phyloP scores from a whole-genome alignment of 2,797 vertebrate species.

The Gambelia wislizenii region DNA sequence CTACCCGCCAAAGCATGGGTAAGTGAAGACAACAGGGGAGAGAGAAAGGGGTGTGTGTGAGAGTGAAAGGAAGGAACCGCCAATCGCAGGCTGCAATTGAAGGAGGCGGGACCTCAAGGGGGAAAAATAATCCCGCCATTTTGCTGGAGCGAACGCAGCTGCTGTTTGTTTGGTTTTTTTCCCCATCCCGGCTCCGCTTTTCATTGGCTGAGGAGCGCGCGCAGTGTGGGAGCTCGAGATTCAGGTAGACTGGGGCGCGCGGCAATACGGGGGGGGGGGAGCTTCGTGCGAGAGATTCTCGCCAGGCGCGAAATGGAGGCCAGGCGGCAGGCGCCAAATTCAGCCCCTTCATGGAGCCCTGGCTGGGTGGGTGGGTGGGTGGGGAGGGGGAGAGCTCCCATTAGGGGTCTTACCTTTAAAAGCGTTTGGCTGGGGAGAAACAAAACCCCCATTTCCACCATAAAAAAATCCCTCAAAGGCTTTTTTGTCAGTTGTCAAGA shows the following conservation, averaged over 20 bases:
- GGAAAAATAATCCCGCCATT: neutral
- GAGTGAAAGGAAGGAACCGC: too few relatives aligned
- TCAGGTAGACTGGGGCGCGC: neutral
- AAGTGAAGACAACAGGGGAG: neutral
- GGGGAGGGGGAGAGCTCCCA: too few relatives aligned
- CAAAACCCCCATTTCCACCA: neutral
- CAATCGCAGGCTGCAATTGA: too few relatives aligned
- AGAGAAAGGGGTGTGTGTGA: neutral
- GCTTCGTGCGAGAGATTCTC: too few relatives aligned
- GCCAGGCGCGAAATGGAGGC: too few relatives aligned
- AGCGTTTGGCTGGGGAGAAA: too few relatives aligned
- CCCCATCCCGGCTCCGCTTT: too few relatives aligned
- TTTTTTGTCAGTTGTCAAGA: neutral
- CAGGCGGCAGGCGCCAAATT: too few relatives aligned
- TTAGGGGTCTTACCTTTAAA: too few relatives aligned
- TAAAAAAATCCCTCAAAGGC: neutral
- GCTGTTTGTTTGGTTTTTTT: too few relatives aligned
- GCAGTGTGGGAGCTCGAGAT: neutral
- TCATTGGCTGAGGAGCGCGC: neutral
- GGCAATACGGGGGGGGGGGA: neutral
- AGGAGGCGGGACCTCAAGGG: neutral
- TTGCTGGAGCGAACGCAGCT: fast-evolving
- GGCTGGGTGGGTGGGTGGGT: too few relatives aligned
- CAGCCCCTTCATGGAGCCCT: too few relatives aligned
- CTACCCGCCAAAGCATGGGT: neutral